These are phyloP conservation scores for Galerucella nymphaeae DNA, from an alignment of 2,888 invertebrate species.

Conservation along the genomic window DNA sequence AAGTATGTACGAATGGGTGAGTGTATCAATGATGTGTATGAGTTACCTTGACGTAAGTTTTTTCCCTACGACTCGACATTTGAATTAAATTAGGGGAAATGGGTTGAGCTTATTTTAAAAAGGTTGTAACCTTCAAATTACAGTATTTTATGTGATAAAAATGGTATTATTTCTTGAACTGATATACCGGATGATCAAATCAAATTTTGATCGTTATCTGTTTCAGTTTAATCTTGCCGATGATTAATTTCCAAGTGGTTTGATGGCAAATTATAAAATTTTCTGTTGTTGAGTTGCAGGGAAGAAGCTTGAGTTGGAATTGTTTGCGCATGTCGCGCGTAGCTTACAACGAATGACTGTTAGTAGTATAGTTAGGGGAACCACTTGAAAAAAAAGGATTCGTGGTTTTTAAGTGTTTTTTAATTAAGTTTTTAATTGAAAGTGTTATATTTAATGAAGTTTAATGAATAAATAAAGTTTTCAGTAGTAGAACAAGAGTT, in stretches of 20 bases:
- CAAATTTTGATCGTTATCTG: neutral
- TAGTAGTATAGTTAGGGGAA: slow-evolving; percentile 43
- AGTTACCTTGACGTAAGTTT: slow-evolving; percentile 5
- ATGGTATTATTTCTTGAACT: neutral
- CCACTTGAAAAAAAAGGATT: slow-evolving; percentile 28
- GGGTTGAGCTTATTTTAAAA: neutral
- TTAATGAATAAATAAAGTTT: slow-evolving; percentile 18
- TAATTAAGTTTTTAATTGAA: slow-evolving; percentile 8
- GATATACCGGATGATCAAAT: neutral
- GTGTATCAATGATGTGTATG: slow-evolving; percentile 16
- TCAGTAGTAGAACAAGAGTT: slow-evolving; percentile 11
- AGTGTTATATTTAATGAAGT: slow-evolving; percentile 15
- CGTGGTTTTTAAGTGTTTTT: slow-evolving; percentile 16
- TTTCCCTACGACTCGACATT: neutral
- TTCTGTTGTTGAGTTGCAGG: neutral
- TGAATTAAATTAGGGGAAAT: neutral
- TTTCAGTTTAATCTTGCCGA: too few species aligned
- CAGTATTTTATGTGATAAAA: neutral
- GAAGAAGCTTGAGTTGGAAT: neutral
- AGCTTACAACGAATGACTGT: slow-evolving; percentile 58
- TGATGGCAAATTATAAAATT: too few species aligned
- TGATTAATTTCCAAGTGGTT: too few species aligned
- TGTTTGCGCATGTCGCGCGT: slow-evolving; percentile 11
- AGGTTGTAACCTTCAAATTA: too few species aligned
- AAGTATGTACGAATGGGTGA: neutral